Percentiles rank a stretch among this genome's conserved stretches.
Conservation (phyloP, 2,888 invertebrate species). For the Drosophila atripex region DNA sequence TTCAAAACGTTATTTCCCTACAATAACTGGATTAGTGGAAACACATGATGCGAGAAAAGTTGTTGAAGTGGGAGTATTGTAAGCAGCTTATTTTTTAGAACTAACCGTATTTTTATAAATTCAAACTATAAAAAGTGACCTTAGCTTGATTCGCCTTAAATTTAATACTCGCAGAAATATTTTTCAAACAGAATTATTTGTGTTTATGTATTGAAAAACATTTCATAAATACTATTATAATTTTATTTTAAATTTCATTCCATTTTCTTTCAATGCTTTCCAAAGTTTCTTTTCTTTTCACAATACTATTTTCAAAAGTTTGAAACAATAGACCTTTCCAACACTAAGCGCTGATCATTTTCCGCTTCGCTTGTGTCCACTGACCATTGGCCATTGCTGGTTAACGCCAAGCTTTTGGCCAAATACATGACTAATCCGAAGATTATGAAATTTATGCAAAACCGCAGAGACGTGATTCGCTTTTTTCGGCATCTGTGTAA, state of each 20-base stretch:
- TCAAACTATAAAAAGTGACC: background rate
- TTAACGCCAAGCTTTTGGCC: conserved; percentile 35
- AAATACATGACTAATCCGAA: conserved; percentile 62
- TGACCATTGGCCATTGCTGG: conserved; percentile 39
- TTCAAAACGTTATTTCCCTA: conserved; percentile 47
- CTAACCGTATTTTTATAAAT: background rate
- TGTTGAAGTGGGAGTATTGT: background rate
- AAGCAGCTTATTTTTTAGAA: background rate
- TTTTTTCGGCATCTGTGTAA: conserved; percentile 15
- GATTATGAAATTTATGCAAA: conserved; percentile 67
- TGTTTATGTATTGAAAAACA: too few species aligned
- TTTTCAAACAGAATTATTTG: too few species aligned
- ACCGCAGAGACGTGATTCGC: conserved; percentile 57
- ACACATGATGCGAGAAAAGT: background rate
- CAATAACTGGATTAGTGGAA: conserved; percentile 24
- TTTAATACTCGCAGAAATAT: background rate
- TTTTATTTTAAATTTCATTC: too few species aligned
- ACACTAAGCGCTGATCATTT: conserved; percentile 4
- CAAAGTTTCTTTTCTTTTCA: background rate
- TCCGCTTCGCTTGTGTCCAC: conserved; percentile 31
- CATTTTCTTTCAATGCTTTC: too few species aligned
- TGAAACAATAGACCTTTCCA: conserved; percentile 3
- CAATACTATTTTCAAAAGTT: background rate
- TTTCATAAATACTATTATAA: background rate
- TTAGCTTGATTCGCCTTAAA: background rate